A percentile compares a stretch with the other conserved stretches of the same genome.
Conservation (phyloP, 1,140 invertebrate genomes). For the Acromyrmex echinatior region DNA sequence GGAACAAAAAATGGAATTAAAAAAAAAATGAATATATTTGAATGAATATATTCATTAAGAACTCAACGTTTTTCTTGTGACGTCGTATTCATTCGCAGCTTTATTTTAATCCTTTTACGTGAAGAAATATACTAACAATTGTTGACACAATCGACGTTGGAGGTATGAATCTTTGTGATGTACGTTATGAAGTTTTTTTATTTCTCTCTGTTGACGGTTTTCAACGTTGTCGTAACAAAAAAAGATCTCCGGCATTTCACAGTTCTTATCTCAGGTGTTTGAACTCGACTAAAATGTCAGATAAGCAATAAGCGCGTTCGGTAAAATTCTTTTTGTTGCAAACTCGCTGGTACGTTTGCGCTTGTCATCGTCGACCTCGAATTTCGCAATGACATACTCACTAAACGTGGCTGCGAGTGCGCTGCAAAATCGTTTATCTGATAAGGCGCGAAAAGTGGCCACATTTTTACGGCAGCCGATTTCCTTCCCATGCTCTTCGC, state of each 20-base stretch:
- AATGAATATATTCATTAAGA: background rate
- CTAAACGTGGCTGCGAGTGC: slow-evolving; percentile 4
- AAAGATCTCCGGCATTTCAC: background rate
- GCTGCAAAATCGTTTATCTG: slow-evolving; percentile 48
- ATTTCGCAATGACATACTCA: slow-evolving; percentile 44
- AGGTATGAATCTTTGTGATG: background rate
- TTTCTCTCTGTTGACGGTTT: background rate
- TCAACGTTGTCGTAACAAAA: background rate
- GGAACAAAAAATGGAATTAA: background rate
- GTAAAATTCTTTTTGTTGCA: slow-evolving; percentile 29
- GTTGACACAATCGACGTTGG: background rate
- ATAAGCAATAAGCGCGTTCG: slow-evolving; percentile 10
- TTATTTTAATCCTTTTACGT: background rate
- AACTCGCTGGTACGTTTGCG: background rate
- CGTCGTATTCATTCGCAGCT: background rate
- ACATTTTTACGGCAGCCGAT: slow-evolving; percentile 20
- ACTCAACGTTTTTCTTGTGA: background rate
- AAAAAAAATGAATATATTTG: background rate
- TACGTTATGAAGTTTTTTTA: background rate
- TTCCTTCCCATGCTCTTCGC: background rate
- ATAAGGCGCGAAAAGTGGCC: slow-evolving; percentile 44
- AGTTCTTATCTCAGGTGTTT: slow-evolving; percentile 44
- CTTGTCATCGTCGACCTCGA: slow-evolving; percentile 46
- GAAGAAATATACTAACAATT: slow-evolving; percentile 6
- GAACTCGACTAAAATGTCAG: slow-evolving; percentile 37